Conservation (phyloP, 2,113 vertebrate species). For the Onychostruthus taczanowskii region DNA sequence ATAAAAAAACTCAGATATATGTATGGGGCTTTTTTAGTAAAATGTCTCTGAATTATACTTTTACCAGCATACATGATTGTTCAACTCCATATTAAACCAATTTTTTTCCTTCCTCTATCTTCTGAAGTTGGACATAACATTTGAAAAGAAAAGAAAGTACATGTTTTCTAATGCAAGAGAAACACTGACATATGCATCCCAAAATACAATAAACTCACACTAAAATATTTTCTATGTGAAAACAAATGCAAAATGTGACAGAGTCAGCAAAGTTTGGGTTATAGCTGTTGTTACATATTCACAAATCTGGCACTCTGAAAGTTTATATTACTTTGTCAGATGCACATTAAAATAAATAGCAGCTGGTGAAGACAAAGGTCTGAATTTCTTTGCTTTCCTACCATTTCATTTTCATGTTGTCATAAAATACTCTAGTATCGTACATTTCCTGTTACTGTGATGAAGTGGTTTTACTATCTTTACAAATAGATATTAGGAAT, state of each 20-base stretch:
- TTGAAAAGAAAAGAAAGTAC: not conserved
- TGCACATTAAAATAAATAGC: not conserved
- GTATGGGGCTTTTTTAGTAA: not conserved
- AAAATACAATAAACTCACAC: not conserved
- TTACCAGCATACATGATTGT: not conserved
- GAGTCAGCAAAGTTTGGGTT: not conserved
- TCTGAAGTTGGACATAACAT: not conserved
- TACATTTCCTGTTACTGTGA: not conserved
- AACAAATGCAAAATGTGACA: not conserved
- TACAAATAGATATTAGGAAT: not conserved
- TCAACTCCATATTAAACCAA: not conserved
- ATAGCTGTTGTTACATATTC: not conserved
- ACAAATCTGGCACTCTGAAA: not conserved
- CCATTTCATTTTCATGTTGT: not conserved
- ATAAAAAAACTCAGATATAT: not conserved
- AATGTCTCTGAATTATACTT: not conserved
- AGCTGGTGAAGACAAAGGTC: not conserved
- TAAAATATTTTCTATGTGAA: not conserved
- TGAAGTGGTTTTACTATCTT: not conserved
- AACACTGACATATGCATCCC: not conserved
- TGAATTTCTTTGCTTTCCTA: not conserved
- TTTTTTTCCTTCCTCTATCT: not conserved
- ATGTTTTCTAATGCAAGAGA: not conserved
- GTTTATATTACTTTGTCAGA: not conserved
- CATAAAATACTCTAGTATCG: not conserved